Evolutionary conservation across 2,797 vertebrate species (phyloP), one percentile per base, ranked within the genome.

Genomic region (Peromyscus nudipes): DNA sequence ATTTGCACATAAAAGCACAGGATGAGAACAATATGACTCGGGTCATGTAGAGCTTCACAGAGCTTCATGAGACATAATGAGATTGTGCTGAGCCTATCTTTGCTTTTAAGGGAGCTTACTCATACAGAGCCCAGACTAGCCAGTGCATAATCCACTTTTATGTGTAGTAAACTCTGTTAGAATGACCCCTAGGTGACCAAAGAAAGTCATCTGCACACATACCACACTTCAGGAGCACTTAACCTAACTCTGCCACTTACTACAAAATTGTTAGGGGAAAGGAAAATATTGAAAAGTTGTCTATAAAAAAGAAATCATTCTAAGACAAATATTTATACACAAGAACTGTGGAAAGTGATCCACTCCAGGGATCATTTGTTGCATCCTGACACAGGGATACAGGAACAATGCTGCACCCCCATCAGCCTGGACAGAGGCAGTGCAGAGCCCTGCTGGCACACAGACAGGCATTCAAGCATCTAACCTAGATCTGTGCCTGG

Each of bases 21-120:
- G 84, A 92, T 75, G 96, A 96, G 95, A 96, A 94, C n/a, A 90
- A 82, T 62, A 6, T 12, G 37, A 90, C 14, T 82, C 73, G 76
- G 34, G 29, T 83, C 79, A 11, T 43, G 67, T 10, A 60, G 29
- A 4, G 0, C 83, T 16, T 90, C 40, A 75, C 27, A 89, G 31
- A 84, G 43, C 69, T 94, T 97, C 69, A 75, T 49, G 71, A 83
- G 29, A 84, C 46, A 16, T 57, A 90, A 40, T 34, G 27, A 89
- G 62, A 37, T 8, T 52, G 10, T 52, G 12, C 55, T 75, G 84
- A 95, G 79, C 52, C 88, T 90, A 19, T n/a, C 55, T 92, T 89
- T 94, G 37, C 64, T 86, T 96, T 96, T 49, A 23, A 79, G 88
- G 13, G 23, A 91, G 29, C 46, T 79, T 71, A 64, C 40, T 75